A percentile compares a stretch with the other conserved stretches of the same genome.
phyloP scores from a whole-genome alignment of 2,113 vertebrate species.

The Propithecus coquereli region DNA sequence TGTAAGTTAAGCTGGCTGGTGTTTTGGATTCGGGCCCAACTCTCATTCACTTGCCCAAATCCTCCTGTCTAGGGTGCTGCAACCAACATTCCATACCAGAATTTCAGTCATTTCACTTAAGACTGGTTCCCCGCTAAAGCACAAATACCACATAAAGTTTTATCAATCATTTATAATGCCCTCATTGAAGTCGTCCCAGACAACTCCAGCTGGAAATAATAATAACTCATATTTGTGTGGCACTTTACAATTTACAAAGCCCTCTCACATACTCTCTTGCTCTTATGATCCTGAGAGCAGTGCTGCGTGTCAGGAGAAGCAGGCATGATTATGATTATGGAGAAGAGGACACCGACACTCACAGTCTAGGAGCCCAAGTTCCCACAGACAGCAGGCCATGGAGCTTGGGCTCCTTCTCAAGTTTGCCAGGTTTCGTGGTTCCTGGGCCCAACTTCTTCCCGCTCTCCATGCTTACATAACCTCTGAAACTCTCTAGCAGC shows the following conservation, averaged over 20 bases:
- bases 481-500: too few species aligned
- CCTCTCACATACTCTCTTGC: background rate
- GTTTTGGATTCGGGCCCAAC: constrained; percentile 34
- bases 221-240: constrained; percentile 63
- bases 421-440: background rate
- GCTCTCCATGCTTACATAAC: background rate
- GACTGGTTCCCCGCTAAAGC: constrained; percentile 52
- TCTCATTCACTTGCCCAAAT: constrained; percentile 5
- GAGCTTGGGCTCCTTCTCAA: background rate
- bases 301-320: background rate
- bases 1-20: background rate
- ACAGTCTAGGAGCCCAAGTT: background rate
- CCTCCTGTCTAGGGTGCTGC: background rate
- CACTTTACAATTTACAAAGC: constrained; percentile 59
- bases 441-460: background rate
- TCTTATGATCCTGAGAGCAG: constrained; percentile 29
- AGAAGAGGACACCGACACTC: background rate
- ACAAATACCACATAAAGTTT: constrained; percentile 69
- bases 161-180: constrained; percentile 76
- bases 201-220: constrained; percentile 71
- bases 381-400: accelerated
- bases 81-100: constrained; percentile 50
- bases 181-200: constrained; percentile 71
- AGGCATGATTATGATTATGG: background rate
- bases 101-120: constrained; percentile 55